Evolutionary conservation across 1,140 invertebrate species (phyloP).

Genomic region (Copidosoma floridanum): DNA sequence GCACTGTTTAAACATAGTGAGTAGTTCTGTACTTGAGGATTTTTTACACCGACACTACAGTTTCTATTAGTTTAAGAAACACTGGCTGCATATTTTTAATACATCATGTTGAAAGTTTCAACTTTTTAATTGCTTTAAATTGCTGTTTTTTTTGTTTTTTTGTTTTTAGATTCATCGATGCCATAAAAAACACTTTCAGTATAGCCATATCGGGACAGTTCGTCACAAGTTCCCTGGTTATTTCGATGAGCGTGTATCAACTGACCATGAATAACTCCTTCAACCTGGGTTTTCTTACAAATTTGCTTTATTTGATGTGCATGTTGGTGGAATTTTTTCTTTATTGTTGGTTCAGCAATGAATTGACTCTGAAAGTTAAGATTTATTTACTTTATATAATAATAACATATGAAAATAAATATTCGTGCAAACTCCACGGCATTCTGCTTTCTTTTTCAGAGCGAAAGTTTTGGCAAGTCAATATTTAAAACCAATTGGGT

Average conservation of each 20-base stretch:
- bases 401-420: neutral
- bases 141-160: too few relatives aligned
- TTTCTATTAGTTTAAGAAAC: too few relatives aligned
- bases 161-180: neutral
- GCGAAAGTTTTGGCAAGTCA: neutral
- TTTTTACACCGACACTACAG: too few relatives aligned
- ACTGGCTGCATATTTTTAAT: too few relatives aligned
- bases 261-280: neutral
- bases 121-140: too few relatives aligned
- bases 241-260: conserved; percentile 12
- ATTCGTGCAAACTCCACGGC: too few relatives aligned
- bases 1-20: too few relatives aligned
- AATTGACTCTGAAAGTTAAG: neutral
- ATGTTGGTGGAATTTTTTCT: conserved; percentile 6
- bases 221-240: neutral
- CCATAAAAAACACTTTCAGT: neutral
- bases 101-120: too few relatives aligned
- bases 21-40: too few relatives aligned
- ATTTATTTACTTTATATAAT: too few relatives aligned
- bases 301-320: neutral
- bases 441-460: conserved; percentile 1
- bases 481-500: neutral
- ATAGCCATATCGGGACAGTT: neutral
- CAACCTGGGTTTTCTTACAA: neutral
- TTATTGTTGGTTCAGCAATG: conserved; percentile 13